phyloP scores from a whole-genome alignment of 2,113 vertebrate species.

The Paracanthobrama guichenoti region DNA sequence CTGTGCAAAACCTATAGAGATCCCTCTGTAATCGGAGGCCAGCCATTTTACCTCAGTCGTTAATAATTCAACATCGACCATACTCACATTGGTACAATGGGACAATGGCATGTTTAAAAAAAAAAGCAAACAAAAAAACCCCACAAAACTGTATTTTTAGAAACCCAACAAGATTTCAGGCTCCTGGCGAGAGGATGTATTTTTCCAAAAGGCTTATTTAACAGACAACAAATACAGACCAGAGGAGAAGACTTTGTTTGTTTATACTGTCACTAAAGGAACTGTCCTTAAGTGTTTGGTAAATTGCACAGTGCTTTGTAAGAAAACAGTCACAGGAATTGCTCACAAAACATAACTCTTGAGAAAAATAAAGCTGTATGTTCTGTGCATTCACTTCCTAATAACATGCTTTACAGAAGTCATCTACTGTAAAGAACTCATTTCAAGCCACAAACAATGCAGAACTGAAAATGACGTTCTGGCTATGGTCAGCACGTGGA shows the following conservation, averaged over 20 bases:
- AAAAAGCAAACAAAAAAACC: not conserved
- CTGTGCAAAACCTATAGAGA: not conserved
- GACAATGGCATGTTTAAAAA: slow-evolving; percentile 42
- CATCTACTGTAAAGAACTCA: not conserved
- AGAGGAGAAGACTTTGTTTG: not conserved
- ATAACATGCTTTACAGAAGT: not conserved
- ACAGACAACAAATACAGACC: slow-evolving; percentile 1
- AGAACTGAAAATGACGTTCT: not conserved
- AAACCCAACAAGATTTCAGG: slow-evolving; percentile 24
- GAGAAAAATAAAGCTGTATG: not conserved
- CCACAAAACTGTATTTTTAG: slow-evolving; percentile 31
- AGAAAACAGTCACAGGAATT: not conserved
- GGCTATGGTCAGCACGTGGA: not conserved
- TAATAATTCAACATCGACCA: slow-evolving; percentile 43
- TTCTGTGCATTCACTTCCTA: slow-evolving; percentile 2
- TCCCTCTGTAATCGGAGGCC: not conserved
- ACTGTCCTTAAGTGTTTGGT: slow-evolving; percentile 17
- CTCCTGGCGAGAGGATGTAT: not conserved
- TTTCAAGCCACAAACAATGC: not conserved
- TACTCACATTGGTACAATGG: not conserved
- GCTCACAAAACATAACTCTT: slow-evolving; percentile 11
- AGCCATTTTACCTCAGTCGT: slow-evolving; percentile 20
- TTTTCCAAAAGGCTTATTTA: slow-evolving; percentile 33
- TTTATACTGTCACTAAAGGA: not conserved
- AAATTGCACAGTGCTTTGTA: slow-evolving; percentile 20